phyloP scores from a whole-genome alignment of 2,113 vertebrate species.

The Hystrix cristata region DNA sequence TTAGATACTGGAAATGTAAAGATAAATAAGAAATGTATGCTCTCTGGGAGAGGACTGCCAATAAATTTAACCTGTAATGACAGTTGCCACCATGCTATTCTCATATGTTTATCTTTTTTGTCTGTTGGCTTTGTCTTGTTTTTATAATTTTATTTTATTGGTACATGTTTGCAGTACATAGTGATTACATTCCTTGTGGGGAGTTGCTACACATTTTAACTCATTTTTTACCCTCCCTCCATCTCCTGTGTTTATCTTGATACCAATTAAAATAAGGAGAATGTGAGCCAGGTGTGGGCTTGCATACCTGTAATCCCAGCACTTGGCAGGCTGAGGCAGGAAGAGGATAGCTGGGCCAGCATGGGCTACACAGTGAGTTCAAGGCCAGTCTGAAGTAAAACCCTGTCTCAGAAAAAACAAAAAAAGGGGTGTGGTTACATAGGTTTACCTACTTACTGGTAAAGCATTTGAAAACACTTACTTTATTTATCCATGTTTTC shows the following conservation, averaged over 20 bases:
- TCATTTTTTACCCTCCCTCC: neutral
- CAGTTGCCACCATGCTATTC: neutral
- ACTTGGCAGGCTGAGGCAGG: neutral
- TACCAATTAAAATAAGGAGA: constrained; percentile 32
- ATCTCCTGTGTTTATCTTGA: neutral
- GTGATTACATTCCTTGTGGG: neutral
- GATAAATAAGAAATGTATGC: neutral
- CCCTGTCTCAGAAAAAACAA: neutral
- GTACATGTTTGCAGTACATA: neutral
- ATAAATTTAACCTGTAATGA: neutral
- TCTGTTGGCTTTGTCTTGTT: neutral
- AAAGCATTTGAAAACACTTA: neutral
- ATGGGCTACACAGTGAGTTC: neutral
- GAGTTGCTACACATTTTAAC: neutral
- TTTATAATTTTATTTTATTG: neutral
- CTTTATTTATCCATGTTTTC: neutral
- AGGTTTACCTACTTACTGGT: neutral
- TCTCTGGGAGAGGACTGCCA: neutral
- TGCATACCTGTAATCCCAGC: neutral
- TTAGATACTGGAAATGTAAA: neutral
- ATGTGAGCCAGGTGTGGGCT: neutral
- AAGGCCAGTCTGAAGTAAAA: neutral
- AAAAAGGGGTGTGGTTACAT: neutral
- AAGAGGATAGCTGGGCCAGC: neutral
- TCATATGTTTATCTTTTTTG: neutral